A percentile compares a stretch with the other conserved stretches of the same genome.
Evolutionary conservation across 92 coral and sea anemone species (phyloP).

Genomic region (Plumapathes pennacea): DNA sequence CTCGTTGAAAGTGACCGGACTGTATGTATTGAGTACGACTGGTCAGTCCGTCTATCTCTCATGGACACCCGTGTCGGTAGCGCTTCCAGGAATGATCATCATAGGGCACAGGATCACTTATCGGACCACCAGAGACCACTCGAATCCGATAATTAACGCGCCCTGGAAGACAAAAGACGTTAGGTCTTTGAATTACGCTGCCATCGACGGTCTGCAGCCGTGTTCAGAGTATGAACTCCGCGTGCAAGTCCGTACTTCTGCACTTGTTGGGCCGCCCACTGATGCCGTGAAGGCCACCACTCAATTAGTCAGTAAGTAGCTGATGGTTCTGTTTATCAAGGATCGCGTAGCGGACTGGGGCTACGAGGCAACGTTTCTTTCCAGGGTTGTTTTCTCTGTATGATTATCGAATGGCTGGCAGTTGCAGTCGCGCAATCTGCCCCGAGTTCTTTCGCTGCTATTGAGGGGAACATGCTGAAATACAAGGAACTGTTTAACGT

Average conservation of each 20-base stretch:
- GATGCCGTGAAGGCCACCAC: constrained; percentile 39
- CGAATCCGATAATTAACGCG: not conserved
- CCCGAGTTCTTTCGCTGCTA: too few species aligned
- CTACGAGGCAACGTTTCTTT: too few species aligned
- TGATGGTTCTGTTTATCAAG: not conserved
- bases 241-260: constrained; percentile 28
- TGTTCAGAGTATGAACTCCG: constrained; percentile 75
- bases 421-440: too few species aligned
- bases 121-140: constrained; percentile 8
- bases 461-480: too few species aligned
- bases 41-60: too few species aligned
- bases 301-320: constrained; percentile 18
- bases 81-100: constrained; percentile 5
- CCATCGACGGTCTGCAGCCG: constrained; percentile 15
- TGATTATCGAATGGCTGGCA: too few species aligned
- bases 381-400: too few species aligned
- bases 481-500: too few species aligned
- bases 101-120: constrained; percentile 36
- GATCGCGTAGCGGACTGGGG: not conserved
- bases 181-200: not conserved
- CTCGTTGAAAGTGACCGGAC: too few species aligned
- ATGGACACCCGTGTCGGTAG: constrained; percentile 5
- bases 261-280: constrained; percentile 49
- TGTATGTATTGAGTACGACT: too few species aligned
- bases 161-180: constrained; percentile 29